Conservation (phyloP, 1,140 invertebrate genomes). For the Bradynema listronoti region DNA sequence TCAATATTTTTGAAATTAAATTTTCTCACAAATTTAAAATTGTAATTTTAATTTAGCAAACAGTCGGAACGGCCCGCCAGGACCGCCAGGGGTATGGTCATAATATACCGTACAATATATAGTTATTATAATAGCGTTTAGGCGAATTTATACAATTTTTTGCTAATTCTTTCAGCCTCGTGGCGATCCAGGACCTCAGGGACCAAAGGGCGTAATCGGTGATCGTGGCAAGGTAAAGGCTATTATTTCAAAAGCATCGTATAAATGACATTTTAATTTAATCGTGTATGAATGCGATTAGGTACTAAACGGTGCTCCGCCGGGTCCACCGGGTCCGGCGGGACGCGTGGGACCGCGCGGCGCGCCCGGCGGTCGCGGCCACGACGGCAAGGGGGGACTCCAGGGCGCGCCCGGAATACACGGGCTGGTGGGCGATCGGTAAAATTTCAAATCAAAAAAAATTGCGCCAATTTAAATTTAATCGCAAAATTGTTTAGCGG, state of each 20-base stretch:
- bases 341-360: slow-evolving; percentile 14
- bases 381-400: slow-evolving; percentile 37
- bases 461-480: slow-evolving; percentile 5
- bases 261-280: not conserved
- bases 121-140: not conserved
- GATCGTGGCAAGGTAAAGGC: slow-evolving; percentile 46
- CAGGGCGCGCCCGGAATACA: slow-evolving; percentile 27
- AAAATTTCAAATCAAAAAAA: slow-evolving; percentile 3
- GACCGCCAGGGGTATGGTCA: slow-evolving; percentile 27
- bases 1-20: not conserved
- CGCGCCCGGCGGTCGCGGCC: slow-evolving; percentile 27
- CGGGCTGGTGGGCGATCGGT: slow-evolving; percentile 32
- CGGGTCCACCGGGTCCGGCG: slow-evolving; percentile 42
- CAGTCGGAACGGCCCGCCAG: slow-evolving; percentile 45
- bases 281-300: not conserved
- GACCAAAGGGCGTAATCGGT: slow-evolving; percentile 40
- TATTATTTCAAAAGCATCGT: not conserved
- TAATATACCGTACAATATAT: not conserved
- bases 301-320: slow-evolving; percentile 50
- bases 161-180: slow-evolving; percentile 28
- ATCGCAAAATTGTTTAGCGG: slow-evolving; percentile 26
- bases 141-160: not conserved
- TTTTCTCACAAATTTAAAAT: not conserved
- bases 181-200: slow-evolving; percentile 42
- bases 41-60: slow-evolving; percentile 22